Evolutionary conservation across 2,797 vertebrate genomes (phyloP).

Genomic region (Molossus molossus): DNA sequence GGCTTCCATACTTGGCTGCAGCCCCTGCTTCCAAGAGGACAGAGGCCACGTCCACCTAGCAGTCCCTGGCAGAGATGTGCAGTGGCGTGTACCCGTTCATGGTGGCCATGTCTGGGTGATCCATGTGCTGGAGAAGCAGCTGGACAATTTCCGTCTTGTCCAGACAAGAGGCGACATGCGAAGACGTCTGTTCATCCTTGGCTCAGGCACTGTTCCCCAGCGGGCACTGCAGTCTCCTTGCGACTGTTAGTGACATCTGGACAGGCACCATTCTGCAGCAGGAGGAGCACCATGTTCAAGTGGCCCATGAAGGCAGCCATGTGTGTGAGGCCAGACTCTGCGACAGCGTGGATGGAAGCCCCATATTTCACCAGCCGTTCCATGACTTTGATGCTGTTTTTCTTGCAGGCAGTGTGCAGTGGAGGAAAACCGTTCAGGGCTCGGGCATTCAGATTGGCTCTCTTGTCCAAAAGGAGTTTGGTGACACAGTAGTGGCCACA

Average conservation of each 20-base stretch:
- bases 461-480: conserved; percentile 98
- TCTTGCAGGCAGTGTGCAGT: conserved; percentile 99
- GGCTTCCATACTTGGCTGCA: too few relatives aligned
- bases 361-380: conserved; percentile 99
- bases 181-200: too few relatives aligned
- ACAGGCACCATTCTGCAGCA: conserved; percentile 99
- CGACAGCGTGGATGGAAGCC: conserved; percentile 99
- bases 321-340: conserved; percentile 99
- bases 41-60: too few relatives aligned
- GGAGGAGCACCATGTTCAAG: conserved; percentile 99
- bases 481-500: conserved; percentile 98
- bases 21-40: too few relatives aligned
- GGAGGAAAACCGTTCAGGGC: conserved; percentile 99
- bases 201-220: too few relatives aligned
- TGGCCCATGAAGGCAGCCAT: conserved; percentile 99
- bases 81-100: too few relatives aligned
- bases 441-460: conserved; percentile 98
- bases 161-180: too few relatives aligned
- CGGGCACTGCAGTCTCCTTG: too few relatives aligned
- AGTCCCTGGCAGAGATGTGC: too few relatives aligned
- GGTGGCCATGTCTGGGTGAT: too few relatives aligned
- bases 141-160: too few relatives aligned
- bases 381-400: conserved; percentile 99
- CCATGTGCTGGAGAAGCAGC: too few relatives aligned
- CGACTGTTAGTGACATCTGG: conserved; percentile 97